phyloP scores from a whole-genome alignment of 2,113 vertebrate genomes.

The Melospiza melodia region DNA sequence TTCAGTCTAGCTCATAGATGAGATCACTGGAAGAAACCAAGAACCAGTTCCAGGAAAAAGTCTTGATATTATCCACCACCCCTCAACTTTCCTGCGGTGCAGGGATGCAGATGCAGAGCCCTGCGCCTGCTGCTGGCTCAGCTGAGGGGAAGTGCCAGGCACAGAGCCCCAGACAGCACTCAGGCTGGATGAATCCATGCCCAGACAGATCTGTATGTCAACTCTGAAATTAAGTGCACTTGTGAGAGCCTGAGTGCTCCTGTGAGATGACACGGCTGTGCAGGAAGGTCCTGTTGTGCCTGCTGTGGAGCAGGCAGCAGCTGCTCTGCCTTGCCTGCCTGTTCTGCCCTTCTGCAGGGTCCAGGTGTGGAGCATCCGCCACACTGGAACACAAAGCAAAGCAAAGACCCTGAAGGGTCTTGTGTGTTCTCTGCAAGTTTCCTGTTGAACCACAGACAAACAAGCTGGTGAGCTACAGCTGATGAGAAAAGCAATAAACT shows the following conservation, averaged over 20 bases:
- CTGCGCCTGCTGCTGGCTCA: not conserved
- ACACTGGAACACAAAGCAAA: not conserved
- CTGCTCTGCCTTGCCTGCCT: not conserved
- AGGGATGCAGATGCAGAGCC: not conserved
- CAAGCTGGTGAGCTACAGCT: not conserved
- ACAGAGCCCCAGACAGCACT: not conserved
- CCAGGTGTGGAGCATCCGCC: not conserved
- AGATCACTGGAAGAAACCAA: slow-evolving; percentile 35
- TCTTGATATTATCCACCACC: not conserved
- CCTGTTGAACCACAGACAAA: not conserved
- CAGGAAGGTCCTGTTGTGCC: not conserved
- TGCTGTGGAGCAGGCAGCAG: not conserved
- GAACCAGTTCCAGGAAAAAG: slow-evolving; percentile 10
- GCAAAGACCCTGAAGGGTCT: not conserved
- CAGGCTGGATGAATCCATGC: slow-evolving; percentile 26
- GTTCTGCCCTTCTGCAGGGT: not conserved
- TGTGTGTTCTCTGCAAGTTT: not conserved
- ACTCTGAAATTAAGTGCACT: slow-evolving; percentile 46
- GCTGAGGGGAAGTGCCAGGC: not conserved
- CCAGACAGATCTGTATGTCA: slow-evolving; percentile 37
- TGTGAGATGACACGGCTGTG: not conserved
- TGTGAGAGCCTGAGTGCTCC: slow-evolving; percentile 36
- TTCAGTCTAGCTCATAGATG: not conserved
- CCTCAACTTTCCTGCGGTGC: accelerated
- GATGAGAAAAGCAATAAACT: not conserved